Conservation (phyloP, 2,888 invertebrate species). For the Melieria picta region DNA sequence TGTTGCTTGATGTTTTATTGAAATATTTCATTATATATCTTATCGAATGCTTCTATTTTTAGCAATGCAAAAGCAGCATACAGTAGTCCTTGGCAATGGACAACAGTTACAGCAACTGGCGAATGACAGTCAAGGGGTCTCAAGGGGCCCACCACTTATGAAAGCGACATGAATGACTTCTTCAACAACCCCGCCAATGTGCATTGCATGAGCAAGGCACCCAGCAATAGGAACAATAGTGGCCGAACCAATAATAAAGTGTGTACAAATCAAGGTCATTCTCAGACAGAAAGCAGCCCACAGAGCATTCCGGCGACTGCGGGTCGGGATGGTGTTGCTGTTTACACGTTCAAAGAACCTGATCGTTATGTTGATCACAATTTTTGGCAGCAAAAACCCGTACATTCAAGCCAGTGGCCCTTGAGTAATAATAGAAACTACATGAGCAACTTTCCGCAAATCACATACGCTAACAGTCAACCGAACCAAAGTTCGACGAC, state of each 20-base stretch:
- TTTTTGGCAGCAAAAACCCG: conserved; percentile 51
- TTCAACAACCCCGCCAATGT: conserved; percentile 39
- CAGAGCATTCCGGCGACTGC: conserved; percentile 49
- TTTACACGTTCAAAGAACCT: conserved; percentile 39
- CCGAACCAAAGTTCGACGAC: conserved; percentile 48
- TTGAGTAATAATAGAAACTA: conserved; percentile 39
- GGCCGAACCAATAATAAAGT: conserved; percentile 42
- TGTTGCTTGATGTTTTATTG: too few relatives aligned
- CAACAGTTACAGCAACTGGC: conserved; percentile 70
- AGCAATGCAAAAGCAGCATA: conserved; percentile 66
- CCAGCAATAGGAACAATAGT: conserved; percentile 31
- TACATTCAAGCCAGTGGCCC: conserved; percentile 40
- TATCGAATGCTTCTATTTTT: conserved; percentile 18
- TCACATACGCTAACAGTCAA: conserved; percentile 48
- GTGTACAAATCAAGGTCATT: conserved; percentile 21
- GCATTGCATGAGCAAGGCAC: conserved; percentile 36
- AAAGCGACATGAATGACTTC: conserved; percentile 39
- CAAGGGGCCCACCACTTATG: conserved; percentile 59
- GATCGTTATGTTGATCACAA: conserved; percentile 51
- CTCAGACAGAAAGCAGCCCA: conserved; percentile 51
- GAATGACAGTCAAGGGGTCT: conserved; percentile 70
- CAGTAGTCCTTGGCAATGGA: conserved; percentile 71
- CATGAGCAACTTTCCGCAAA: conserved; percentile 39
- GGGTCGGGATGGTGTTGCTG: conserved; percentile 44
- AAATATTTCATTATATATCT: too few relatives aligned